Evolutionary conservation across 2,888 invertebrate genomes (phyloP), one percentile per base, ranked within the genome.

Genomic region (Acrobasis consociella): DNA sequence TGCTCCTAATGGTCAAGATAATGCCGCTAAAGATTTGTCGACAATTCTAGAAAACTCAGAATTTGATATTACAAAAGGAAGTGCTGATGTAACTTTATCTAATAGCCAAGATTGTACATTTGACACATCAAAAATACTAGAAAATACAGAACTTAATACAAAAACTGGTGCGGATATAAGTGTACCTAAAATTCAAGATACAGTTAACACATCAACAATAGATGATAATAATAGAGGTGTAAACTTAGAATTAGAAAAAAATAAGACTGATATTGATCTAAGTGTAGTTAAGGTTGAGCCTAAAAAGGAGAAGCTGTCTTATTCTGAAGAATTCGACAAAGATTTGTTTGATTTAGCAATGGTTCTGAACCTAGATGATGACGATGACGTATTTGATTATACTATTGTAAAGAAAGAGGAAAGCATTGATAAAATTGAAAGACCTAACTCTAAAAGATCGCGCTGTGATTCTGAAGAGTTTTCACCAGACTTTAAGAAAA

Each of bases 381-480:
- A n/a, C n/a, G n/a, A 59, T 46, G 51, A 50, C n/a, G 13, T 13
- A 1, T 13, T 56, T 17, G 61, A 64, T 38, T 59, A 49, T 38
- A 5, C 37, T 7, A n/a, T 63, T 31, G 16, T 49, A n/a, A 53
- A 16, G 5, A 39, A 53, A 3, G 16, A 51, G 9, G 8, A 53
- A 51, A 46, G 46, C 46, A 46, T 46, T n/a, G 13, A 49, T n/a
- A 49, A 37, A 15, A 37, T 37, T 37, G 49, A 49, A 15, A 49
- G 49, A 10, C 31, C 49, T 7, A 49, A 31, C 8, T 49, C 49
- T 15, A 70, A 71, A 62, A 58, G 65, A 55, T 63, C 56, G 5
- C 60, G 62, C 15, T 62, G 65, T 0, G 61, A 69, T 58, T 71
- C 69, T 0, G 59, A 64, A 5, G 55, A 56, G 8, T 65, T 60